Conservation (phyloP, 2,797 vertebrate genomes). For the Ctenochaetus hawaiiensis region DNA sequence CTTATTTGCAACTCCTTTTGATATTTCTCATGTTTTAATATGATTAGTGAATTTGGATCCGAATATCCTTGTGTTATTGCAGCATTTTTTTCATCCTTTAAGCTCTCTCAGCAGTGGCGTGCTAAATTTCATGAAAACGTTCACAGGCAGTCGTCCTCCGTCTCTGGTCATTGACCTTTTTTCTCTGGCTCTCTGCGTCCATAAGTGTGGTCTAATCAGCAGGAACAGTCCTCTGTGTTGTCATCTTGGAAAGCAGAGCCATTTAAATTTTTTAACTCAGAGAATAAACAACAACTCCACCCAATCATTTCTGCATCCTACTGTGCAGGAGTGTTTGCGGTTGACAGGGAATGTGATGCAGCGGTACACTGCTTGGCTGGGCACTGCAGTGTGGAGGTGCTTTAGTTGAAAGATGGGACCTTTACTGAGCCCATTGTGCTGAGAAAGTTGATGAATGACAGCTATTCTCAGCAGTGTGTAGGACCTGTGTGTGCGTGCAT, state of each 20-base stretch:
- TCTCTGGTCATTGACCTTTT: conserved; percentile 8
- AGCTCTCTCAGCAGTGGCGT: not conserved
- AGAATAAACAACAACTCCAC: conserved; percentile 56
- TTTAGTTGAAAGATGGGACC: conserved; percentile 73
- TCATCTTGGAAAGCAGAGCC: conserved; percentile 19
- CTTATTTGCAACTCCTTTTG: not conserved
- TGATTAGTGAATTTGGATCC: not conserved
- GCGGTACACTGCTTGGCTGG: conserved; percentile 51
- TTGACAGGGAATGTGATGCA: conserved; percentile 56
- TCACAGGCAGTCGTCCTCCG: not conserved
- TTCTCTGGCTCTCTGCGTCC: not conserved
- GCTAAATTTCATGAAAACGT: not conserved
- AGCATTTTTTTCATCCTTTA: not conserved
- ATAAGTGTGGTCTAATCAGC: conserved; percentile 38
- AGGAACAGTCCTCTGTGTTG: conserved; percentile 13
- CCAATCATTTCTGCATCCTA: conserved; percentile 39
- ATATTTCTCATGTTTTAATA: not conserved
- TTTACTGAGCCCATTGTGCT: conserved; percentile 74
- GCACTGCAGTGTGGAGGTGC: conserved; percentile 58
- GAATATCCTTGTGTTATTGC: not conserved
- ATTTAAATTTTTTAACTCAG: conserved; percentile 50
- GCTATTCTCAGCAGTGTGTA: conserved; percentile 68
- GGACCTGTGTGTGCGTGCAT: not conserved
- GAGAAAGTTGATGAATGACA: conserved; percentile 80
- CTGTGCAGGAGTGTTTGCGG: conserved; percentile 47